Base-by-base conservation (phyloP, 2,113 vertebrate genomes). In the Megalops atlanticus region DNA sequence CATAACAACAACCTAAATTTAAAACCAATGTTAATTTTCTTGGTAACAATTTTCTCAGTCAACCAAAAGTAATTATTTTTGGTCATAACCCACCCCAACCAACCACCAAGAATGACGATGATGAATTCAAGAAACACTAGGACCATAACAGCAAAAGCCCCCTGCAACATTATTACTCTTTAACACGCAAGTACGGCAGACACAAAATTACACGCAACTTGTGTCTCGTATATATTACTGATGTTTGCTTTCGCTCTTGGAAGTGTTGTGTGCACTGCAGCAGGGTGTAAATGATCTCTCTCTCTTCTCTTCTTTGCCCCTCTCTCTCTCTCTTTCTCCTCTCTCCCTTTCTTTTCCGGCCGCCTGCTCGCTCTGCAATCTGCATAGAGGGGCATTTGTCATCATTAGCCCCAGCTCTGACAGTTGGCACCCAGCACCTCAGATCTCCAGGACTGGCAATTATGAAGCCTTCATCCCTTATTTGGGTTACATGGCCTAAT, bases 311-410 rank as follows among this genome's bases (percentile, higher is more conserved):
- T 35, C 58, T 58, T 45, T 6, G 14, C 14, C 6, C 68, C 77
- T 81, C 85, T 86, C 84, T 81, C 85, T 86, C 84, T n/a, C 82
- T 81, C 84, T 84, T 4, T 87, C 82, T 84, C 90, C 76, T 86
- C 85, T 89, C 89, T 52, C 41, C 41, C 74, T 49, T 82, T 83
- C 84, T 84, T 3, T 86, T 86, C 81, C 83, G 86, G 90, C 87
- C 92, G 93, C 89, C 94, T 90, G 92, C 89, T 91, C 93, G 87
- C 94, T 93, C 93, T 82, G 92, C 95, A 95, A 97, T 99, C 96
- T 98, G 96, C 98, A 97, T 97, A 96, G 94, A 96, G 95, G 93
- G 95, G 95, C 95, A 99, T 99, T 99, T 99, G 97, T 99, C 98
- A 99, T 98, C 98, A 99, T 99, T 99, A 99, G 97, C 96, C 95